Conservation (phyloP, 2,888 invertebrate genomes). For the Amphimallon solstitiale region DNA sequence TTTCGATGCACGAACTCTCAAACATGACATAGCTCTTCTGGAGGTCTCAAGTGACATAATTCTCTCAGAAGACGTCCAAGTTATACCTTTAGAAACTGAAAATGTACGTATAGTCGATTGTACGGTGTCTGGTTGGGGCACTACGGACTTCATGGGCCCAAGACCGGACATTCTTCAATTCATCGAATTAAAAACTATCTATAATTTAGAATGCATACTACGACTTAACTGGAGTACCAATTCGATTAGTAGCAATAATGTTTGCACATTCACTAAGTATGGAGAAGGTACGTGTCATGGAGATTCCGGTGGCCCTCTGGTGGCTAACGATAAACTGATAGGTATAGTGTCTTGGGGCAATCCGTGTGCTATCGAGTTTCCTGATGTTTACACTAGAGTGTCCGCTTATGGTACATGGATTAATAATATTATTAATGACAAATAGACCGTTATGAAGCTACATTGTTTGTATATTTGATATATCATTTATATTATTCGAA, state of each 20-base stretch:
- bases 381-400: slow-evolving; percentile 66
- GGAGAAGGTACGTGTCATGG: slow-evolving; percentile 70
- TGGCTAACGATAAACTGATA: slow-evolving; percentile 55
- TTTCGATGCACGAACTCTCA: neutral
- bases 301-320: slow-evolving; percentile 67
- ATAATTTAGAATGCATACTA: too few species aligned
- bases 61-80: slow-evolving; percentile 1
- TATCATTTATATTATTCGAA: too few species aligned
- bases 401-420: slow-evolving; percentile 43
- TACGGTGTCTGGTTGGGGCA: slow-evolving; percentile 58
- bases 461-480: too few species aligned
- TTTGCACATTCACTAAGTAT: slow-evolving; percentile 55
- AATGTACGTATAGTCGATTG: neutral
- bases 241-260: neutral
- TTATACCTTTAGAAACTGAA: slow-evolving; percentile 14
- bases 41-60: slow-evolving; percentile 14
- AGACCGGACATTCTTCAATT: slow-evolving; percentile 67
- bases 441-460: too few species aligned
- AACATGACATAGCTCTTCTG: slow-evolving; percentile 28
- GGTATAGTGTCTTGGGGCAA: slow-evolving; percentile 67
- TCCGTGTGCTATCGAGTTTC: slow-evolving; percentile 65
- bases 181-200: slow-evolving; percentile 21
- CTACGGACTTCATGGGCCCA: slow-evolving; percentile 65
- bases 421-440: neutral
- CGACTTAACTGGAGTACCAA: slow-evolving; percentile 4